These are phyloP conservation scores for Myzus persicae DNA, from an alignment of 1,140 invertebrate species.

Conservation along the genomic window DNA sequence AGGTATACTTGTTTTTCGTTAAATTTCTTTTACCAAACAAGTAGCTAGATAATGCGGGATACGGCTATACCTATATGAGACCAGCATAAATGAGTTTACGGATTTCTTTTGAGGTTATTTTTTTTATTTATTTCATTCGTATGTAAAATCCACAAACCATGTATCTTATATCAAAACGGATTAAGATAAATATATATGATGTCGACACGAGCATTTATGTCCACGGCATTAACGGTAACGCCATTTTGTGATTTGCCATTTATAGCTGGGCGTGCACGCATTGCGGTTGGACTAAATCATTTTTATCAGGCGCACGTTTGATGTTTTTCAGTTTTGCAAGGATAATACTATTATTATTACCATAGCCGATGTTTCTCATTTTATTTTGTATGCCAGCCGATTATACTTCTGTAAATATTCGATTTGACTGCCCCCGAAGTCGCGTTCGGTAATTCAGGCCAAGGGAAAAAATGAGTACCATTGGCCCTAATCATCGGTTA, in stretches of 20 bases:
- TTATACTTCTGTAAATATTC: background rate
- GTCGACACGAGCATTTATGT: background rate
- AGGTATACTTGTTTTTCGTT: background rate
- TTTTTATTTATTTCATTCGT: background rate
- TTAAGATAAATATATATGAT: background rate
- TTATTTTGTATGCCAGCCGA: background rate
- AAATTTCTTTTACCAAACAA: background rate
- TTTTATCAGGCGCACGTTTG: background rate
- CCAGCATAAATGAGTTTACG: background rate
- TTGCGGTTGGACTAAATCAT: background rate
- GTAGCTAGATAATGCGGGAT: background rate
- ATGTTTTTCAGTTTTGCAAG: background rate
- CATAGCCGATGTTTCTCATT: background rate
- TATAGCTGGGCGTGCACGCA: background rate
- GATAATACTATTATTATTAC: background rate
- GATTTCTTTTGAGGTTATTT: background rate
- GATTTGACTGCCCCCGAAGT: background rate
- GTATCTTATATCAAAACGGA: background rate
- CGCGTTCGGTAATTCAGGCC: background rate
- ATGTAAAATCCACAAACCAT: background rate
- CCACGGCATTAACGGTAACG: accelerated
- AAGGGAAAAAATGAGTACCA: constrained; percentile 24
- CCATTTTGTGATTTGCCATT: background rate
- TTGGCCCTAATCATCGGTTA: constrained; percentile 15
- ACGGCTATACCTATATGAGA: background rate